Conservation (phyloP, 1,140 invertebrate genomes). For the Choristoneura fumiferana region DNA sequence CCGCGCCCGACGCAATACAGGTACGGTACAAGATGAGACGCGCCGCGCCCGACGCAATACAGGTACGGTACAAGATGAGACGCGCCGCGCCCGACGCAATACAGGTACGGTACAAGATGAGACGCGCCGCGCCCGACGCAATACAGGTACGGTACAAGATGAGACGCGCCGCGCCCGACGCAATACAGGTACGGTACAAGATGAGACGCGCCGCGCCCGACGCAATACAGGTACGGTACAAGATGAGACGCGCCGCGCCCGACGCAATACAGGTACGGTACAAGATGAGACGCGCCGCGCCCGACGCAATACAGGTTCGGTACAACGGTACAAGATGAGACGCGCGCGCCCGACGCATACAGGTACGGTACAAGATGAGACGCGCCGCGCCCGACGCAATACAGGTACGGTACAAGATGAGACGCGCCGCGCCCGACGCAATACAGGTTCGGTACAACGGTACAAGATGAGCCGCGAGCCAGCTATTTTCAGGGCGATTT, state of each 20-base stretch:
- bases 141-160: background rate
- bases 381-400: conserved; percentile 29
- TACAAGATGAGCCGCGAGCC: conserved; percentile 85
- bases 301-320: too few relatives aligned
- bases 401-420: conserved; percentile 82
- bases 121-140: conserved; percentile 32
- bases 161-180: too few relatives aligned
- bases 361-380: conserved; percentile 85
- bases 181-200: background rate
- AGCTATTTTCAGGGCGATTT: too few relatives aligned
- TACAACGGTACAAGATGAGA: conserved; percentile 90
- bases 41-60: conserved; percentile 16
- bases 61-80: conserved; percentile 83
- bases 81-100: conserved; percentile 29
- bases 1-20: background rate
- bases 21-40: conserved; percentile 85
- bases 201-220: too few relatives aligned
- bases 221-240: too few relatives aligned
- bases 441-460: too few relatives aligned
- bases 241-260: too few relatives aligned
- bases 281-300: too few relatives aligned
- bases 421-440: conserved; percentile 32
- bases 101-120: conserved; percentile 82
- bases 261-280: too few relatives aligned
- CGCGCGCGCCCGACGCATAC: conserved; percentile 30